Base-by-base conservation (phyloP, 1,140 invertebrate genomes). In the Leucophenga varia region DNA sequence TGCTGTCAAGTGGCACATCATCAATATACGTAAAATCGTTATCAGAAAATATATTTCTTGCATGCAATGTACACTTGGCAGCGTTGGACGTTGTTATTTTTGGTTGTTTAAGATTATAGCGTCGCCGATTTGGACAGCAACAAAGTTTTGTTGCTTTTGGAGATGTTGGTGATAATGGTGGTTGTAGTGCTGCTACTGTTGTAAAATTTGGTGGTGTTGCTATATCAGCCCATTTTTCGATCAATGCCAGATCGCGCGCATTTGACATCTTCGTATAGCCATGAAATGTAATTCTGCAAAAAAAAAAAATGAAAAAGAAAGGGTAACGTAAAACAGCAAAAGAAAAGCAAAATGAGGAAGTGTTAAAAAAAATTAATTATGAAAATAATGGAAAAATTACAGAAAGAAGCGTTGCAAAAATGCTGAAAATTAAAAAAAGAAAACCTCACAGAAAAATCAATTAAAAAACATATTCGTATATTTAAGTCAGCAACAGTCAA, bases 211-310 rank as follows among this genome's bases (percentile, higher is more conserved):
- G 53, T 52, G 61, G 68, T 57, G 64, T 65, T 47, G 68, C 69
- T 60, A 65, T 69, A 51, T 72, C 69, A 63, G 69, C 55, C 69
- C 70, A 73, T 72, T 73, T 72, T 55, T 70, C 64, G 44, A 72
- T 57, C 55, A 72, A 64, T 59, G 69, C 58, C 60, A 73, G 52
- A 51, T 73, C 70, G 50, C 65, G 69, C 67, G 58, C 69, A 67
- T 67, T 72, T 57, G 69, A 67, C 70, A 73, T 73, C 64, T 63
- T 70, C 38, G 53, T 60, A 72, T 59, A 49, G 59, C 70, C 70
- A 73, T 73, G 60, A 53, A 73, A 57, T 49, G 47, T 61, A 41
- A 68, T 68, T 69, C 64, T 69, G 55, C 2, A 55, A 52, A n/a
- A 8, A 35, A 3, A 20, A 6, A 39, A 34, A 14, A 34, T n/a